Base-by-base conservation (phyloP, 2,113 vertebrate genomes). In the Hucho hucho region DNA sequence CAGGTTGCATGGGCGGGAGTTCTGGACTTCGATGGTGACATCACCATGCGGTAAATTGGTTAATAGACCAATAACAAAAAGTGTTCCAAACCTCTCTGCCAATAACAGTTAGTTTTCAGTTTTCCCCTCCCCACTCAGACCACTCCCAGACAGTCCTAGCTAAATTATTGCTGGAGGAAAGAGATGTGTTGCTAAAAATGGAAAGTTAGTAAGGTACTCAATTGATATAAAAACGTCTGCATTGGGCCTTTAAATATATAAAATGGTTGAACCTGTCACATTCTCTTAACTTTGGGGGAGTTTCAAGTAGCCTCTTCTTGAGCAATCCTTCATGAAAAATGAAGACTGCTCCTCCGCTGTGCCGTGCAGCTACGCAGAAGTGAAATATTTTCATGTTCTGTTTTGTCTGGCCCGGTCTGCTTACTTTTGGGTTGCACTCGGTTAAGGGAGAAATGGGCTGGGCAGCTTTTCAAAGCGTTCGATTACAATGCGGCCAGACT, bases 321-420 rank as follows among this genome's bases (percentile, higher is more conserved):
- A 72, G 78, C 18, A 47, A 80, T 53, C 64, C 2, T 70, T 64
- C 64, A 53, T 74, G 53, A 80, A 76, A 76, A 80, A 69, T 32
- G 14, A 68, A 68, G 29, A 68, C 47, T 29, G 58, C 64, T 3
- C 14, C 61, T 56, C 26, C 29, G 5, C 16, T 18, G 24, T 70
- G 72, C 43, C 29, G 24, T 70, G 73, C 46, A 18, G 63, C 65
- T 58, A 63, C 64, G 70, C 56, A 16, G 32, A 59, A 58, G 66
- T 75, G 78, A 83, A 78, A 76, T 80, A 82, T 76, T 79, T 78
- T 81, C 76, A 65, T 81, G 78, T 81, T 76, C 73, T 85, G 75
- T 83, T 85, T 85, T 76, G 72, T 80, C 84, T 83, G 78, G 84
- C 78, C 6, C n/a, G 14, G 16, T n/a, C 29, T 20, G 59, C 58